phyloP scores from a whole-genome alignment of 2,888 invertebrate genomes.

The Scrobipalpa atriplicella region DNA sequence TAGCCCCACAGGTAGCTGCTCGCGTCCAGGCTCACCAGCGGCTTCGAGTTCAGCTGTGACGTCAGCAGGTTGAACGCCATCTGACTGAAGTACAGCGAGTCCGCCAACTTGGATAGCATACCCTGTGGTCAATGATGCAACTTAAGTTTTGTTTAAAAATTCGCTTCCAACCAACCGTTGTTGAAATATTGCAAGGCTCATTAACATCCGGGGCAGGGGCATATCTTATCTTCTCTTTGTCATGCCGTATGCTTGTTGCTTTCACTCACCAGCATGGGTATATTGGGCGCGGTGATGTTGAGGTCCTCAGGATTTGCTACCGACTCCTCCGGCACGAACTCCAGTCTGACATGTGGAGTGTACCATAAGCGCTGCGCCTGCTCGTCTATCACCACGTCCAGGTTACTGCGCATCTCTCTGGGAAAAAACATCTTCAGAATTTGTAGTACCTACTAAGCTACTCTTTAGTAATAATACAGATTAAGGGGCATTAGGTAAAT shows the following conservation, averaged over 20 bases:
- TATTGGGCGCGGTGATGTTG: slow-evolving; percentile 85
- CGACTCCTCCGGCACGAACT: slow-evolving; percentile 85
- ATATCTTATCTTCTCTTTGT: neutral
- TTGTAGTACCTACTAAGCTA: too few relatives aligned
- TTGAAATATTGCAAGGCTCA: neutral
- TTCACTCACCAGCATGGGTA: slow-evolving; percentile 86
- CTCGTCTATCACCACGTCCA: slow-evolving; percentile 82
- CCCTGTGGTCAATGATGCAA: slow-evolving; percentile 68
- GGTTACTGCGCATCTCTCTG: slow-evolving; percentile 86
- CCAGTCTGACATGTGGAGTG: slow-evolving; percentile 79
- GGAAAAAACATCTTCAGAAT: slow-evolving; percentile 38
- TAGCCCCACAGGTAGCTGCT: slow-evolving; percentile 92
- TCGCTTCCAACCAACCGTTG: too few relatives aligned
- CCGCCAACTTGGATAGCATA: slow-evolving; percentile 77
- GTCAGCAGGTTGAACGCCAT: slow-evolving; percentile 84
- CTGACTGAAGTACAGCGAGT: slow-evolving; percentile 81
- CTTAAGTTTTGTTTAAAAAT: too few relatives aligned
- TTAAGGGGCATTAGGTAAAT: too few relatives aligned
- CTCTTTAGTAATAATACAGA: too few relatives aligned
- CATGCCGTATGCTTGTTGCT: neutral
- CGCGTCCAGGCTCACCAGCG: slow-evolving; percentile 85
- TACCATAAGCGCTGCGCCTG: slow-evolving; percentile 85
- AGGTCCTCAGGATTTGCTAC: slow-evolving; percentile 84
- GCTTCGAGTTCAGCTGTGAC: slow-evolving; percentile 79
- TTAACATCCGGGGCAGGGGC: neutral